These are phyloP conservation scores for Carassius carassius DNA, from an alignment of 2,113 vertebrate species.

Conservation along the genomic window DNA sequence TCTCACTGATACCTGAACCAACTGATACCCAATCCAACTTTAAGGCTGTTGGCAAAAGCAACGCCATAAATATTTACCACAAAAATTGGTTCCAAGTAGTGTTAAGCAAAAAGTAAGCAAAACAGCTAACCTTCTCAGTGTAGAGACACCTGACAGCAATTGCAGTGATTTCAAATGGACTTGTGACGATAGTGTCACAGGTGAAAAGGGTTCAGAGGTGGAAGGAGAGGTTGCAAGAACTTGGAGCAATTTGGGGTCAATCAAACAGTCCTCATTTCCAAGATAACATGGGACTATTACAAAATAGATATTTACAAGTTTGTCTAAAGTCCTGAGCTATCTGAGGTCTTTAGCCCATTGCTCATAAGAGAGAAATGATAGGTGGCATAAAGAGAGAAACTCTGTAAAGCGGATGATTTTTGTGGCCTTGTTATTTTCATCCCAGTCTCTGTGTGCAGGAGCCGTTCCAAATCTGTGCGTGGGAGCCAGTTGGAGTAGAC, in stretches of 20 bases:
- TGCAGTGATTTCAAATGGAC: neutral
- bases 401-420: conserved; percentile 57
- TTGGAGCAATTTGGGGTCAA: conserved; percentile 8
- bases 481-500: conserved; percentile 70
- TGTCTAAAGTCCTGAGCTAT: conserved; percentile 23
- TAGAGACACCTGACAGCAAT: neutral
- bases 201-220: conserved; percentile 14
- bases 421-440: conserved; percentile 69
- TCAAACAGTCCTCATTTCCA: conserved; percentile 29
- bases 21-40: conserved; percentile 4
- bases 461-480: conserved; percentile 69
- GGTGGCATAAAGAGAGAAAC: conserved; percentile 46
- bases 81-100: neutral
- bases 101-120: neutral
- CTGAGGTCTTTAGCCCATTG: conserved; percentile 49
- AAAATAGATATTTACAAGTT: conserved; percentile 45
- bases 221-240: neutral
- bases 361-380: conserved; percentile 39
- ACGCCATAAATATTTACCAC: conserved; percentile 36
- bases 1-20: conserved; percentile 38
- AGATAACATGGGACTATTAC: conserved; percentile 37
- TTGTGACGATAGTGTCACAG: neutral
- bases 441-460: conserved; percentile 62
- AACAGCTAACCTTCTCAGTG: neutral
- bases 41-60: conserved; percentile 55